phyloP scores from a whole-genome alignment of 2,797 vertebrate genomes.

The Melanotaenia parkinsoni region DNA sequence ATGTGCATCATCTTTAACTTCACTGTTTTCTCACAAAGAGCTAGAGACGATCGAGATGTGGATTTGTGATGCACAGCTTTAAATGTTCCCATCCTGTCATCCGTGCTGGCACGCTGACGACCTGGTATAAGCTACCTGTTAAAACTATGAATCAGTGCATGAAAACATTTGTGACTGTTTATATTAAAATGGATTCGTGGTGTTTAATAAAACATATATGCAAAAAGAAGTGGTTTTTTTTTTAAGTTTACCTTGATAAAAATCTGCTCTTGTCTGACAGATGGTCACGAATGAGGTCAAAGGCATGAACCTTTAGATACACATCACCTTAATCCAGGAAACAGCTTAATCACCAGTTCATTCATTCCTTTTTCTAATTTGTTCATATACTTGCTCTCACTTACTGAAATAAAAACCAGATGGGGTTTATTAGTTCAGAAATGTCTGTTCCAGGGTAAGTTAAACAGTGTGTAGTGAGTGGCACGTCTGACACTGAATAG shows the following conservation, averaged over 20 bases:
- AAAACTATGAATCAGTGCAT: slow-evolving; percentile 1
- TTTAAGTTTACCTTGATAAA: slow-evolving; percentile 10
- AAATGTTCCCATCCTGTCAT: slow-evolving; percentile 15
- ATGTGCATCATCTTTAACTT: slow-evolving; percentile 12
- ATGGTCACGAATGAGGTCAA: slow-evolving; percentile 3
- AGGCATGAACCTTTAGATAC: not conserved
- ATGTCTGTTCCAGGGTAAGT: not conserved
- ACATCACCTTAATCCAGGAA: not conserved
- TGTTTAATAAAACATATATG: slow-evolving; percentile 42
- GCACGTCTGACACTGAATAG: not conserved
- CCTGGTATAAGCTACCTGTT: slow-evolving; percentile 60
- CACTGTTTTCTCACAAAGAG: slow-evolving; percentile 30
- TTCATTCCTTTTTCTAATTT: slow-evolving; percentile 21
- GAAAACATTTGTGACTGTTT: slow-evolving; percentile 6
- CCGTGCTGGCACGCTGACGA: slow-evolving; percentile 24
- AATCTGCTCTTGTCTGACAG: slow-evolving; percentile 4
- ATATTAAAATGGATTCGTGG: slow-evolving; percentile 29
- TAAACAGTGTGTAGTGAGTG: not conserved
- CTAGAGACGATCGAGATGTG: slow-evolving; percentile 14
- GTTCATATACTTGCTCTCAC: slow-evolving; percentile 23
- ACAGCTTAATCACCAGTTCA: slow-evolving; percentile 5
- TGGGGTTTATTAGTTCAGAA: slow-evolving; percentile 1
- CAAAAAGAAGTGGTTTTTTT: not conserved
- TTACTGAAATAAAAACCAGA: not conserved
- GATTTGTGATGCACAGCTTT: not conserved